Base-by-base conservation (phyloP, 2,888 invertebrate genomes). In the Sesia bembeciformis region DNA sequence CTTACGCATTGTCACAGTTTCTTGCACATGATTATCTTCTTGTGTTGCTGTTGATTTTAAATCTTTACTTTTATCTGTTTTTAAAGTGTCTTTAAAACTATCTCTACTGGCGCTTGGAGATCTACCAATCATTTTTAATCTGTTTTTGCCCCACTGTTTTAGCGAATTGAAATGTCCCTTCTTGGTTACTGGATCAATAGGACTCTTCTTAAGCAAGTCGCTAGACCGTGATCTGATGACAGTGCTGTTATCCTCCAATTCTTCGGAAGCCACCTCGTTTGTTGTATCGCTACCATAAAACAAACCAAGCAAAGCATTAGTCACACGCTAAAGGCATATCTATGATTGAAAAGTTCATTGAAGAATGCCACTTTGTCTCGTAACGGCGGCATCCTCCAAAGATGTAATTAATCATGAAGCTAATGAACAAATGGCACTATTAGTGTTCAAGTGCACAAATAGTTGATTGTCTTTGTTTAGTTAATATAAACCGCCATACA, bases 71-170 rank as follows among this genome's bases (percentile, higher is more conserved):
- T 80, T 88, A 38, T 88, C 90, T 43, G 67, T 66, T 69, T 82
- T 86, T 40, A 76, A 68, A 49, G 76, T 78, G 63, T 85, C 86
- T 66, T 79, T 83, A 66, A 84, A 82, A 67, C 78, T 86, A 70
- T 84, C 91, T 80, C 80, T 88, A 76, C 91, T 92, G 53, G 87
- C 80, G 63, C 91, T 91, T 39, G 90, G 88, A 56, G 91, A 91
- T 78, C 92, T 91, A 65, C 93, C 93, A 70, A 95, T 94, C 72
- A 95, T 90, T 76, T 91, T 92, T 74, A 96, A 90, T 64, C 95
- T 91, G 67, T 93, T 95, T 74, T 93, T 93, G 56, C 96, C 95
- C 96, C 96, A 96, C 74, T 95, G 94, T 78, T 95, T 95, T 56
- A 96, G 83, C 40, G 94, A 94, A 77, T 95, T 95, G 78, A 96